phyloP scores from a whole-genome alignment of 1,140 invertebrate genomes.

The Zaprionus gabonicus region DNA sequence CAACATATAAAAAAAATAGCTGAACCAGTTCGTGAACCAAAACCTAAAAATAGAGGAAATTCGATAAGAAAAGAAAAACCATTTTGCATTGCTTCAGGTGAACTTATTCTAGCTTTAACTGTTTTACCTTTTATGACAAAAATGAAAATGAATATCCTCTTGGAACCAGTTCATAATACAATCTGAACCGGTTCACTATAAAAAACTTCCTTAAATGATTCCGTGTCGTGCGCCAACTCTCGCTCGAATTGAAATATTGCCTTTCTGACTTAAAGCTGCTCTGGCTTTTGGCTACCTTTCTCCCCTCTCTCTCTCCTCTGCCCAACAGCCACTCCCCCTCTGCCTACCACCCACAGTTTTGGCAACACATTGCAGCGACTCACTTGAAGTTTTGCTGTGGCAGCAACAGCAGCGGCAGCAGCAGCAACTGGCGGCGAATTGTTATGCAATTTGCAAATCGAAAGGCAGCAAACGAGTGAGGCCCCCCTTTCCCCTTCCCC shows the following conservation, averaged over 20 bases:
- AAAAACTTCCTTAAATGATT: background rate
- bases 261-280: background rate
- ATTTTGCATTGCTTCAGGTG: no score
- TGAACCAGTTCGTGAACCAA: no score
- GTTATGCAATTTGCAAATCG: constrained; percentile 73
- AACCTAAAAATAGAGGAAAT: background rate
- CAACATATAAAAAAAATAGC: no score
- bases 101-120: no score
- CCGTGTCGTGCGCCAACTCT: background rate
- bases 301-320: background rate
- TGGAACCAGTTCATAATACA: background rate
- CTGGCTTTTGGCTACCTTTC: no score
- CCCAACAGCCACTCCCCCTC: background rate
- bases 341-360: background rate
- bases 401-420: constrained; percentile 8
- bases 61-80: background rate
- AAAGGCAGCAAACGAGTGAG: constrained; percentile 54
- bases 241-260: background rate
- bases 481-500: constrained; percentile 7
- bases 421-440: constrained; percentile 36
- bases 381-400: constrained; percentile 27
- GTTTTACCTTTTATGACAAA: no score
- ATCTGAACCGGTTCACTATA: background rate
- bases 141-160: no score
- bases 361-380: constrained; percentile 33